Percentiles rank a stretch among this genome's conserved stretches.
These are phyloP conservation scores for Abramis brama DNA, from an alignment of 2,113 vertebrate species.

Conservation along the genomic window DNA sequence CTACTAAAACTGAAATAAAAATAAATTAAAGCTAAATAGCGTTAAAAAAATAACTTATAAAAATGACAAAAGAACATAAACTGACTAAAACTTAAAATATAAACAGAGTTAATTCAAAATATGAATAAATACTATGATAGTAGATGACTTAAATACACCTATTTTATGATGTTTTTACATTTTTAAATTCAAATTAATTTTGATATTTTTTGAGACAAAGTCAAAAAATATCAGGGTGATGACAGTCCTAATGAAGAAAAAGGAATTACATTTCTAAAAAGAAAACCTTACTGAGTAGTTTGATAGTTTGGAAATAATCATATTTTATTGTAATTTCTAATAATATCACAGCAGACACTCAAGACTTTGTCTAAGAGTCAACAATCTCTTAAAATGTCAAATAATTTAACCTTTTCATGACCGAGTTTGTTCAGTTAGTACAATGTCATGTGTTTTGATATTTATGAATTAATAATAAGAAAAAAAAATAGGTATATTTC, in stretches of 20 bases:
- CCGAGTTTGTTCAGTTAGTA: too few relatives aligned
- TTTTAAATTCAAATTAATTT: neutral
- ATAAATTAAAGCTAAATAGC: neutral
- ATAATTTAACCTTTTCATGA: too few relatives aligned
- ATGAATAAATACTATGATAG: neutral
- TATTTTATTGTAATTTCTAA: neutral
- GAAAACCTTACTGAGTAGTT: neutral
- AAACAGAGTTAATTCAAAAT: neutral
- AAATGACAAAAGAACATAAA: neutral
- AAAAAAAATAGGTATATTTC: too few relatives aligned
- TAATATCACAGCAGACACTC: too few relatives aligned
- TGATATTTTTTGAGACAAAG: neutral
- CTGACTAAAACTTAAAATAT: neutral
- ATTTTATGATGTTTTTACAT: too few relatives aligned
- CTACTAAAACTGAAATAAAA: neutral
- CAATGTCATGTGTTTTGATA: too few relatives aligned
- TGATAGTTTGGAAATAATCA: neutral
- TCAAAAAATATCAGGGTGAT: neutral
- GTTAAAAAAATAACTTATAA: neutral
- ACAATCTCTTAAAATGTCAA: too few relatives aligned
- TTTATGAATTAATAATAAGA: too few relatives aligned
- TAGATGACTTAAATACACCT: neutral
- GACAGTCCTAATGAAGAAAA: neutral
- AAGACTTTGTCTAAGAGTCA: neutral
- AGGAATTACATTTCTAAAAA: neutral